These are phyloP conservation scores for Heterohyrax brucei DNA, from an alignment of 2,797 vertebrate species.

Conservation along the genomic window DNA sequence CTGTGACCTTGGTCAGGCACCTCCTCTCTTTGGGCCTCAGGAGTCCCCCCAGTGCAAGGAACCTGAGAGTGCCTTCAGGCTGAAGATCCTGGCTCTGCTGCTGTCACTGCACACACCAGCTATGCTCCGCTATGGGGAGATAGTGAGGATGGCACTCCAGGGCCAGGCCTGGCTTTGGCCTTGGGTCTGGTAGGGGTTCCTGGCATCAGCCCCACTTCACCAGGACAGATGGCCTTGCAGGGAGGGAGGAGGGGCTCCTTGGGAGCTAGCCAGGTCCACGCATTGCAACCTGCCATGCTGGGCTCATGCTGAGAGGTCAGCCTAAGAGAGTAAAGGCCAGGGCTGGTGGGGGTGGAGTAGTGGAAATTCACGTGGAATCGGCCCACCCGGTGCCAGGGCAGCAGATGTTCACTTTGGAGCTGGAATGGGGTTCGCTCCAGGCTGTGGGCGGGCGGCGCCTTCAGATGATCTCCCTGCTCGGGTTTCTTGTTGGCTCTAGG, in stretches of 20 bases:
- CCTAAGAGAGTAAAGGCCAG: slow-evolving; percentile 21
- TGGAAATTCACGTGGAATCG: slow-evolving; percentile 70
- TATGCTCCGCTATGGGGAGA: neutral
- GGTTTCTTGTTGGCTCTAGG: slow-evolving; percentile 73
- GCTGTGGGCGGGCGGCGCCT: slow-evolving; percentile 76
- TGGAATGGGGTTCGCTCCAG: slow-evolving; percentile 74
- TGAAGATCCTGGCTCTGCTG: neutral
- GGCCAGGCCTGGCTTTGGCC: neutral
- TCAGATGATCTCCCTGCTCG: slow-evolving; percentile 82
- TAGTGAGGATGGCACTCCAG: neutral
- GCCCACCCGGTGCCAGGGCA: slow-evolving; percentile 49
- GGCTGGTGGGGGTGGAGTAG: neutral
- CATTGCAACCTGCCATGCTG: neutral
- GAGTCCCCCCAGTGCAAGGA: neutral
- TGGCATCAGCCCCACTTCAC: neutral
- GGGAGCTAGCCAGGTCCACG: neutral
- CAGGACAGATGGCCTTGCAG: neutral
- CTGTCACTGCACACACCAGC: neutral
- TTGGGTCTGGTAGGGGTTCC: neutral
- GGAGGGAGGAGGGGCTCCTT: neutral
- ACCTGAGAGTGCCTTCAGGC: neutral
- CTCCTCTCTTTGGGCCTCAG: neutral
- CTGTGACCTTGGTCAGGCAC: neutral
- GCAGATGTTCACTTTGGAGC: slow-evolving; percentile 77
- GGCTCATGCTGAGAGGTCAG: slow-evolving; percentile 45